Evolutionary conservation across 2,888 invertebrate species (phyloP), one percentile per base, ranked within the genome.

Genomic region (Ferdinandea cuprea): DNA sequence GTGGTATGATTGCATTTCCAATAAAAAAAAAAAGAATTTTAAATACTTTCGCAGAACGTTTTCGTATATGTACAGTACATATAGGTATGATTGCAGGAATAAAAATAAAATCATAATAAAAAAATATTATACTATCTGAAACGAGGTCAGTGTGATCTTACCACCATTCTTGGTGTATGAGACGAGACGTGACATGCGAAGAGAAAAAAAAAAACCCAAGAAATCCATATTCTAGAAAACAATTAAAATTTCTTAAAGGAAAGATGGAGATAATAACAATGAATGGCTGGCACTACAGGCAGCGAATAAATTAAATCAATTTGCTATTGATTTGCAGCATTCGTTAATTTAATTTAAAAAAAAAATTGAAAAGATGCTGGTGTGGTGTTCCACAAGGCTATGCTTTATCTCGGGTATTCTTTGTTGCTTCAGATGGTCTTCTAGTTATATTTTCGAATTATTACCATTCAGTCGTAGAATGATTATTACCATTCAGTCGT

Each of bases 121-220:
- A 42, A 59, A 50, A 48, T 15, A 35, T 42, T 15, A 35, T 42
- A 46, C 8, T 71, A 65, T 72, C 78, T 72, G 63, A 74, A 83
- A 56, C 50, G 66, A 77, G 81, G 81, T 77, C 77, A 81, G 69
- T 63, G 63, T 21, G 63, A 50, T 61, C 30, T 56, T 9, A 37
- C n/a, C 21, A 52, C 66, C 72, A 78, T 72, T 78, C 66, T 37
- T 61, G 66, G 59, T 68, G 58, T 50, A 44, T 40, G 25, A 37
- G 54, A 61, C 48, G 54, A 30, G 35, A 78, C 78, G 61, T 77
- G 72, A 77, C 66, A 59, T 52, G 48, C 40, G 25, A 32, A 30
- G 48, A 32, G 46, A 61, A 32, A 21, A 19, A 59, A 44, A 15
- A 76, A 6, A 58, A 61, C 17, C 13, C 25, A 13, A 58, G 7